These are phyloP conservation scores for Pelodytes ibericus DNA, from an alignment of 2,797 vertebrate genomes.

Conservation along the genomic window DNA sequence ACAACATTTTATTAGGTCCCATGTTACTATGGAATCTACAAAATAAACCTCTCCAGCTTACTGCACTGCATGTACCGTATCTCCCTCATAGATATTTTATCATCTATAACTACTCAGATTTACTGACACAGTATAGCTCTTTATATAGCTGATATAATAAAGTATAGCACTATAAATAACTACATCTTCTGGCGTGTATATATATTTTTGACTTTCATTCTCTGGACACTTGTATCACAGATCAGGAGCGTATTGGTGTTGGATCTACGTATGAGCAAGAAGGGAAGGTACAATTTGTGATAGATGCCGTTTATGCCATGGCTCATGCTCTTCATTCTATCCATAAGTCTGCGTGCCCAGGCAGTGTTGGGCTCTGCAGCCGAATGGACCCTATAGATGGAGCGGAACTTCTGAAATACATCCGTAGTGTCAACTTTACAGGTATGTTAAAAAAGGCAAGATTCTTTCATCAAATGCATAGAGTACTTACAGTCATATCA, in stretches of 20 bases:
- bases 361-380: constrained; percentile 86
- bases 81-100: no score
- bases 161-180: no score
- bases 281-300: constrained; percentile 94
- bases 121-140: no score
- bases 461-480: no score
- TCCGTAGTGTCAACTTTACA: constrained; percentile 92
- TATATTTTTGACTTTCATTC: neutral
- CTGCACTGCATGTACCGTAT: no score
- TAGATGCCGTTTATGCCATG: constrained; percentile 92
- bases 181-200: neutral
- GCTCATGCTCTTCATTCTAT: constrained; percentile 92
- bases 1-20: no score
- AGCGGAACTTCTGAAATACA: constrained; percentile 89
- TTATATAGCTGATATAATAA: no score
- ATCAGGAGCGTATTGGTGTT: constrained; percentile 90
- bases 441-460: constrained; percentile 68
- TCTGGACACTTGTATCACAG: constrained; percentile 64
- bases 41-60: no score
- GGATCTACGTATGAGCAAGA: constrained; percentile 92
- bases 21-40: no score
- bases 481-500: no score
- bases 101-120: no score
- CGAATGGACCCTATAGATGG: constrained; percentile 90
- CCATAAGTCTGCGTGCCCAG: constrained; percentile 89